A percentile compares a stretch with the other conserved stretches of the same genome.
Conservation (phyloP, 2,113 vertebrate species). For the Alethe castanea region DNA sequence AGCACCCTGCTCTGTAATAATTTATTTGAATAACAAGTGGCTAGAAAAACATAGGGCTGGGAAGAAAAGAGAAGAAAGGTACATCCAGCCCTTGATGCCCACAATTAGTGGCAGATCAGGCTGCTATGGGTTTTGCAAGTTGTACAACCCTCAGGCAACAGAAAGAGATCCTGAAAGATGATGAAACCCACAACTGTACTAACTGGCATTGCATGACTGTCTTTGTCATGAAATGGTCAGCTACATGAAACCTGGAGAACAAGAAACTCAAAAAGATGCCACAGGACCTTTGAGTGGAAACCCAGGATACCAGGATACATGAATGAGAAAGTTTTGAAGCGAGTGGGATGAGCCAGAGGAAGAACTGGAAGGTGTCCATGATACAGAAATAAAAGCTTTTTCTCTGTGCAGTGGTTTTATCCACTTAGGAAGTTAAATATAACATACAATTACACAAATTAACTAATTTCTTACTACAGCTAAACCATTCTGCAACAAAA, state of each 20-base stretch:
- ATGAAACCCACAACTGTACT: not conserved
- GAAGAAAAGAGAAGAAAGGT: not conserved
- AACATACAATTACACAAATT: not conserved
- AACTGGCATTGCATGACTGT: not conserved
- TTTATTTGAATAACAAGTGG: not conserved
- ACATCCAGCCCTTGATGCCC: not conserved
- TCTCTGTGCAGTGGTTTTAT: not conserved
- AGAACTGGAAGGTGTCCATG: not conserved
- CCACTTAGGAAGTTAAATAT: not conserved
- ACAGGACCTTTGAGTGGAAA: accelerated
- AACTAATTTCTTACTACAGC: not conserved
- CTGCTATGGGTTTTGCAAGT: not conserved
- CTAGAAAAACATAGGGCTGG: not conserved
- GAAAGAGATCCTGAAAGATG: not conserved
- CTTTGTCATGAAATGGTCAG: not conserved
- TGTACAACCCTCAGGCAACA: not conserved
- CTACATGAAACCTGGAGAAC: not conserved
- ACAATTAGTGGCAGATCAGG: not conserved
- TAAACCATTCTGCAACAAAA: not conserved
- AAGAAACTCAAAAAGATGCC: not conserved
- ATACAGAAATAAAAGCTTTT: not conserved
- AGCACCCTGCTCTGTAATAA: not conserved
- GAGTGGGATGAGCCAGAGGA: not conserved
- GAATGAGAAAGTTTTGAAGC: not conserved
- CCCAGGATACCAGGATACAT: not conserved